These are phyloP conservation scores for Ormyrus nitidulus DNA, from an alignment of 2,888 invertebrate genomes.

Conservation along the genomic window DNA sequence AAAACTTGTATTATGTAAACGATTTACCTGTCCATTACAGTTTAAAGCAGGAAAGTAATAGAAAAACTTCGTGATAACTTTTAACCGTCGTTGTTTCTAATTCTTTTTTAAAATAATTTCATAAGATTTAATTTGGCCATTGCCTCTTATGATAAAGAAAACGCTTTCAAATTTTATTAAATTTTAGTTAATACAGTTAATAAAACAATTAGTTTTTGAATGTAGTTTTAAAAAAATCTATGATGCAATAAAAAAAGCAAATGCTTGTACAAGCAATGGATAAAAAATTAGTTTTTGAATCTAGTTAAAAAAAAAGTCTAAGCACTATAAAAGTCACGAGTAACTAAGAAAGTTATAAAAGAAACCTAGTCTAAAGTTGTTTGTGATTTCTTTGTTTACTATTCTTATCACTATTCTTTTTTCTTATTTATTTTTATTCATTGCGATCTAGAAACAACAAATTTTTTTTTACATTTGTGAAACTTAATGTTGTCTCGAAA, in stretches of 20 bases:
- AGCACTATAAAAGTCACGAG: constrained; percentile 7
- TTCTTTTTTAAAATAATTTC: constrained; percentile 27
- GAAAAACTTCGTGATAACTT: constrained; percentile 27
- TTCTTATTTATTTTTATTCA: constrained; percentile 47
- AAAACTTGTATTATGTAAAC: constrained; percentile 31
- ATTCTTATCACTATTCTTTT: constrained; percentile 4
- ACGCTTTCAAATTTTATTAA: constrained; percentile 17
- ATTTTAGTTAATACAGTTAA: constrained; percentile 17
- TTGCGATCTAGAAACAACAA: constrained; percentile 5
- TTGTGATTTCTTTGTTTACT: constrained; percentile 50
- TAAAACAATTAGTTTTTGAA: constrained; percentile 17
- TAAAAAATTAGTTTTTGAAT: too few relatives aligned
- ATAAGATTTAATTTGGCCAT: constrained; percentile 30
- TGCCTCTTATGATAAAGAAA: constrained; percentile 10
- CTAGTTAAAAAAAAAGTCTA: too few relatives aligned
- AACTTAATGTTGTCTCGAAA: constrained; percentile 31
- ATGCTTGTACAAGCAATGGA: constrained; percentile 1
- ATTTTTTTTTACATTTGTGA: constrained; percentile 19
- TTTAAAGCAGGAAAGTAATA: constrained; percentile 13
- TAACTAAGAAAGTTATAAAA: constrained; percentile 42
- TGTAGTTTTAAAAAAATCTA: constrained; percentile 9
- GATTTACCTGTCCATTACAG: constrained; percentile 32
- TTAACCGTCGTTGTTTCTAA: constrained; percentile 14
- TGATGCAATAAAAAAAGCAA: constrained; percentile 22
- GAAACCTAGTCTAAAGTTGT: constrained; percentile 54